Percentiles rank a stretch among this genome's conserved stretches.
Conservation (phyloP, 2,888 invertebrate genomes). For the Zaprionus obscuricornis region DNA sequence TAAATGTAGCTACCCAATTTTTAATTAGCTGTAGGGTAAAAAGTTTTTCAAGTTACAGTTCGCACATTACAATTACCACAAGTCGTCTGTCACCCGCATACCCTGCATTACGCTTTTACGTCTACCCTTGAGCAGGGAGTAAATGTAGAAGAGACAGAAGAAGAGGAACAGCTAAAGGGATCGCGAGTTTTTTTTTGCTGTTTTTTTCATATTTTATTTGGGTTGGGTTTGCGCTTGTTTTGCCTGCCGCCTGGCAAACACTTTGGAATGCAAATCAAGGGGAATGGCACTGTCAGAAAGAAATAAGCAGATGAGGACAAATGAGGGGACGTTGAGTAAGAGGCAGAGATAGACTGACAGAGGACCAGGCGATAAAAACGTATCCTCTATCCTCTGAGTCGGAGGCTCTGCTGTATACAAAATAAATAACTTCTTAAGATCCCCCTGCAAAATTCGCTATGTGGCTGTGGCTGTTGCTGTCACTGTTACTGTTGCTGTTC, state of each 20-base stretch:
- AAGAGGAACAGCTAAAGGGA: conserved; percentile 35
- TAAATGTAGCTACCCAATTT: too few species aligned
- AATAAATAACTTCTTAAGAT: conserved; percentile 68
- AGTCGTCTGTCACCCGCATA: conserved; percentile 36
- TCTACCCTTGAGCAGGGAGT: conserved; percentile 39
- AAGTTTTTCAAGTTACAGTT: conserved; percentile 54
- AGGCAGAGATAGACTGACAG: conserved; percentile 9
- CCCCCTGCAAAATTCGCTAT: conserved; percentile 46
- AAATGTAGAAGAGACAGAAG: background rate
- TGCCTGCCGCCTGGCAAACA: conserved; percentile 52
- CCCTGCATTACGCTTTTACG: conserved; percentile 15
- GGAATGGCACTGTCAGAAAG: background rate
- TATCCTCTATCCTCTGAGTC: conserved; percentile 64
- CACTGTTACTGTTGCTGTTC: too few species aligned
- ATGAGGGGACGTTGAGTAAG: too few species aligned
- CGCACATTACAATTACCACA: conserved; percentile 72
- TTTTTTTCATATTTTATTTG: conserved; percentile 12
- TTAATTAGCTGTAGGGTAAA: background rate
- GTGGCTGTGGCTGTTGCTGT: conserved; percentile 5
- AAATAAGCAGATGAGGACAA: too few species aligned
- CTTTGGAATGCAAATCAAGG: conserved; percentile 80
- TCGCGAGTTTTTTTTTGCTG: conserved; percentile 36
- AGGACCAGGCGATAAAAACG: conserved; percentile 67
- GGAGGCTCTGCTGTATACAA: conserved; percentile 37
- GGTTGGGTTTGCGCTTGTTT: conserved; percentile 52